Evolutionary conservation across 2,888 invertebrate genomes (phyloP).

Genomic region (Orthosia gracilis): DNA sequence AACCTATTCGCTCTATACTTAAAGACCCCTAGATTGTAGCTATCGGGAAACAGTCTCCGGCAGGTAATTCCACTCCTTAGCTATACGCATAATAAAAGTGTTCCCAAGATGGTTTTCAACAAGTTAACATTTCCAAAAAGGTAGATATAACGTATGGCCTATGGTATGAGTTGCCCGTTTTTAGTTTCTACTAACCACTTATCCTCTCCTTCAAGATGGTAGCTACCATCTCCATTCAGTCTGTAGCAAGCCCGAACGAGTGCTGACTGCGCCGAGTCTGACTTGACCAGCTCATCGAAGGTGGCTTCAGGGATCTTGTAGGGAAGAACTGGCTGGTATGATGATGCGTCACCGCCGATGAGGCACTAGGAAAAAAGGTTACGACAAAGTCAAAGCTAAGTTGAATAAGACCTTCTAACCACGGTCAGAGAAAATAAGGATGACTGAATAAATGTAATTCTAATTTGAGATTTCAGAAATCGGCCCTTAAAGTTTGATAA

Average conservation of each 20-base stretch:
- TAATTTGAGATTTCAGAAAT: background rate
- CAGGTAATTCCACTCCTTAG: no score
- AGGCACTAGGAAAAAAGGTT: slow-evolving; percentile 77
- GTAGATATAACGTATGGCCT: no score
- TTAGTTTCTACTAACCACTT: slow-evolving; percentile 81
- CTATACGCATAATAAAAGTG: no score
- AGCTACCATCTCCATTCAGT: slow-evolving; percentile 79
- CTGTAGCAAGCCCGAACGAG: slow-evolving; percentile 83
- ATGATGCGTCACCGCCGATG: slow-evolving; percentile 84
- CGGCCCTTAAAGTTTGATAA: no score
- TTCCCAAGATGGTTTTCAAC: no score
- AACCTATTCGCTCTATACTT: no score
- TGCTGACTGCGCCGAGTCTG: slow-evolving; percentile 79
- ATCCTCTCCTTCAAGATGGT: slow-evolving; percentile 84
- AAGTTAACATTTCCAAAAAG: no score
- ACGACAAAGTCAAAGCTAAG: no score
- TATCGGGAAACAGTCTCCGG: no score
- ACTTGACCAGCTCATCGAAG: slow-evolving; percentile 81
- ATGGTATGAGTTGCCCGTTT: no score
- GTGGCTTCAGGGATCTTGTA: slow-evolving; percentile 78
- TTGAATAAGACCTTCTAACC: no score
- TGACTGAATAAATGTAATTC: background rate
- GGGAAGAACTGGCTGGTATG: slow-evolving; percentile 86
- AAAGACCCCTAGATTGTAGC: no score
- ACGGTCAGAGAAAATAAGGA: background rate